Evolutionary conservation across 2,797 vertebrate species (phyloP), one percentile per base, ranked within the genome.

Genomic region (Sardinella longiceps): DNA sequence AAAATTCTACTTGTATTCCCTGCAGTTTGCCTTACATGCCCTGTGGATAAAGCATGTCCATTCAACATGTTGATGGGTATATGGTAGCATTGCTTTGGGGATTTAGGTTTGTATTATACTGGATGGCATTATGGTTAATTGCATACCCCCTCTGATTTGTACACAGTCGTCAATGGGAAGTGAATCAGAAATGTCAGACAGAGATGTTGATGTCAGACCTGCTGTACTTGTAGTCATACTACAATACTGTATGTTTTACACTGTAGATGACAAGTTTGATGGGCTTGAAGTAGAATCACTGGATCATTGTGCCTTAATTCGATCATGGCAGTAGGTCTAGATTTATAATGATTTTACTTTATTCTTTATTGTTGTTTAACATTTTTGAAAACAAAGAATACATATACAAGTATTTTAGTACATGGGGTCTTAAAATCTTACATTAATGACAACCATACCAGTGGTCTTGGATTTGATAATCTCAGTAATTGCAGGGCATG

Each of bases 281-380:
- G 46, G 43, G 43, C 70, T 20, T 43, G 15, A 77, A 23, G 70
- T 43, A 77, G 18, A 77, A 43, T 23, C 37, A 77, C 70, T 43
- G 70, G 70, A 77, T 77, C 37, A 77, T 43, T 77, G 70, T 77
- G 70, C 70, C 70, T 77, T 77, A 77, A 77, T 77, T 20, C 43
- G 37, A 77, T 77, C 70, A 77, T 43, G 70, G 37, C 70, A 77
- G 18, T 39, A 43, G 70, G 70, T 43, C 37, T 77, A 77, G 70
- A 77, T 43, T 43, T 77, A 37, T n/a, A n/a, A n/a, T n/a, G n/a
- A n/a, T 77, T 77, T 33, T 33, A 14, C 28, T 28, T 63, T 30
- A 28, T 70, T 70, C 7, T 60, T 60, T 60, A 10, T 60, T 43
- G 43, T 48, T 48, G 46, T 48, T 48, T 48, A 48, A 48, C 46